A percentile compares a stretch with the other conserved stretches of the same genome.
phyloP scores from a whole-genome alignment of 2,797 vertebrate species.

The Lagorchestes hirsutus region DNA sequence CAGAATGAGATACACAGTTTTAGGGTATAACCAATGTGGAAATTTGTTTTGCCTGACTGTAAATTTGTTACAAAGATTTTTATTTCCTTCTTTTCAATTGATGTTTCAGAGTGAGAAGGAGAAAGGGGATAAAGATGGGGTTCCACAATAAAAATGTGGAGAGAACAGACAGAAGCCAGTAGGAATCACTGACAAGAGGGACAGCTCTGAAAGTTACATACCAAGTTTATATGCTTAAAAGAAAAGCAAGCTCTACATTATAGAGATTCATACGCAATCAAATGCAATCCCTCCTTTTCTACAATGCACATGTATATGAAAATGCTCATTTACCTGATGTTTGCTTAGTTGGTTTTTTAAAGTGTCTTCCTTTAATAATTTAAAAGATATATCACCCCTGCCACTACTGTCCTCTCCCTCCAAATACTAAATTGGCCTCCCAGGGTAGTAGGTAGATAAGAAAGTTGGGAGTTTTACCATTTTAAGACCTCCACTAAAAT shows the following conservation, averaged over 20 bases:
- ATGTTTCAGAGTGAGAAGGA: background rate
- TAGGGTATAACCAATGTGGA: background rate
- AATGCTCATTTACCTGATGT: background rate
- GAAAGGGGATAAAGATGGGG: background rate
- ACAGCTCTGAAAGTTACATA: background rate
- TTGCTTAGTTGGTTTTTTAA: background rate
- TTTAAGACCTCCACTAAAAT: background rate
- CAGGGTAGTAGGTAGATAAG: background rate
- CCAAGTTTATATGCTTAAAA: background rate
- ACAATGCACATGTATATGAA: background rate
- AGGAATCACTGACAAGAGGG: background rate
- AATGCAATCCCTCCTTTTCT: background rate
- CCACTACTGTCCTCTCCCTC: background rate
- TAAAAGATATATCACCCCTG: background rate
- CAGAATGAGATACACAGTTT: background rate
- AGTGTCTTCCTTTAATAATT: background rate
- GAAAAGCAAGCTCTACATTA: background rate
- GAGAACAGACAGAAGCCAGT: background rate
- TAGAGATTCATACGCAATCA: background rate
- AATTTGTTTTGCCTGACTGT: background rate
- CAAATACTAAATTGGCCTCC: background rate
- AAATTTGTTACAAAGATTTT: background rate
- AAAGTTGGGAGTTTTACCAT: background rate
- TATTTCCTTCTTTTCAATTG: background rate
- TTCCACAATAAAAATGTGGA: background rate